Evolutionary conservation across 2,888 invertebrate genomes (phyloP).

Genomic region (Horisme vitalbata): DNA sequence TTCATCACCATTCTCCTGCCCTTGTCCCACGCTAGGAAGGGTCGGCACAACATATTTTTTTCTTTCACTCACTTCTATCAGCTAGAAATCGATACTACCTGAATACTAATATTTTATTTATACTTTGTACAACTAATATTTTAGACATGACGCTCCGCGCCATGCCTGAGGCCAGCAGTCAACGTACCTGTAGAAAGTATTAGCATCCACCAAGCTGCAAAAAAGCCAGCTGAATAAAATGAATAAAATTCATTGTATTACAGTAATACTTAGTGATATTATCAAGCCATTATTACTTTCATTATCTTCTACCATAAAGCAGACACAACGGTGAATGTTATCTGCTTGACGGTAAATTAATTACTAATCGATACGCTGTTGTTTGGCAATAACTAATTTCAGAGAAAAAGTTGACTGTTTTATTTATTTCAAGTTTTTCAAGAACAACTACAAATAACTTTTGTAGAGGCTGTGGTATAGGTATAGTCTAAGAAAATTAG

Average conservation of each 20-base stretch:
- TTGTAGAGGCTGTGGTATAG: too few relatives aligned
- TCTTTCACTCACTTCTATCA: too few relatives aligned
- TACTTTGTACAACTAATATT: too few relatives aligned
- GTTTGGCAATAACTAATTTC: slow-evolving; percentile 22
- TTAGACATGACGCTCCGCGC: too few relatives aligned
- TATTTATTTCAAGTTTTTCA: not conserved
- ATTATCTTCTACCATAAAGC: slow-evolving; percentile 26
- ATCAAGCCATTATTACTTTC: slow-evolving; percentile 21
- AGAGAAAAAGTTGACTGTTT: slow-evolving; percentile 6
- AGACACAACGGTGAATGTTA: slow-evolving; percentile 27
- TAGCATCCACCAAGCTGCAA: not conserved
- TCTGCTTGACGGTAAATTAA: slow-evolving; percentile 33
- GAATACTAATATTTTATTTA: too few relatives aligned
- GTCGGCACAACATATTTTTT: too few relatives aligned
- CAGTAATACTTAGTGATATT: slow-evolving; percentile 10
- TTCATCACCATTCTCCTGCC: too few relatives aligned
- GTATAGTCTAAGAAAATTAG: too few relatives aligned
- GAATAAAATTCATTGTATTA: slow-evolving; percentile 20
- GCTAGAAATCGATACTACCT: too few relatives aligned
- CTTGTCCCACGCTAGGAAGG: too few relatives aligned
- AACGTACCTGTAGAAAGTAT: not conserved
- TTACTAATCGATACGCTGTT: slow-evolving; percentile 31
- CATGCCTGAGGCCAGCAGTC: too few relatives aligned
- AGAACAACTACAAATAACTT: too few relatives aligned
- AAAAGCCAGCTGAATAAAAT: slow-evolving; percentile 13